phyloP scores from a whole-genome alignment of 2,797 vertebrate species.

The Gymnothorax reevesii region DNA sequence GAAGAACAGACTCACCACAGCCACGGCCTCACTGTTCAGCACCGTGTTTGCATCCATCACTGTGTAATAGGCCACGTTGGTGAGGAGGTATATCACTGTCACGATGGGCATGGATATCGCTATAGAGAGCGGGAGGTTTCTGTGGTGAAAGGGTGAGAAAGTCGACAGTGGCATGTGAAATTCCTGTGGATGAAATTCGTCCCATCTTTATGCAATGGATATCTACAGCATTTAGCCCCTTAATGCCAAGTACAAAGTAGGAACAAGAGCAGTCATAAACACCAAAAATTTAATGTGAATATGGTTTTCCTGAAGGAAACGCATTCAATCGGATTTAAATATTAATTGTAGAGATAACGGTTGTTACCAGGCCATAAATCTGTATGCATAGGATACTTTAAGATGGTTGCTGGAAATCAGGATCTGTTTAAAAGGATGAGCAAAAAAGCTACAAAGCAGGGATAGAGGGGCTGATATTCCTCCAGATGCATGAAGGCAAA shows the following conservation, averaged over 20 bases:
- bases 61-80: slow-evolving; percentile 81
- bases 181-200: neutral
- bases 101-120: slow-evolving; percentile 83
- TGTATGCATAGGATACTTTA: neutral
- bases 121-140: slow-evolving; percentile 79
- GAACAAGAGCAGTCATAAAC: neutral
- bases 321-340: neutral
- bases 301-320: neutral
- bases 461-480: too few relatives aligned
- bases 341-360: neutral
- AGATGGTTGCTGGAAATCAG: neutral
- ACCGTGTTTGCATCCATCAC: slow-evolving; percentile 73
- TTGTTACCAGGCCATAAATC: neutral
- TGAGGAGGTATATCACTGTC: slow-evolving; percentile 81
- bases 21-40: slow-evolving; percentile 76
- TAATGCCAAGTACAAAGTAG: neutral
- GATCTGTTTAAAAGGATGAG: neutral
- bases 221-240: too few relatives aligned
- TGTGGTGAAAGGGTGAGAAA: slow-evolving; percentile 39
- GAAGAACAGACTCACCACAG: slow-evolving; percentile 73
- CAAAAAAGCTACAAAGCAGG: neutral
- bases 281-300: neutral
- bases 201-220: neutral
- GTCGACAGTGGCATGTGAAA: neutral
- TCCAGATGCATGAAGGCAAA: too few relatives aligned